Conservation (phyloP, 64 coral and sea anemone species). For the Astreopora myriophthalma region DNA sequence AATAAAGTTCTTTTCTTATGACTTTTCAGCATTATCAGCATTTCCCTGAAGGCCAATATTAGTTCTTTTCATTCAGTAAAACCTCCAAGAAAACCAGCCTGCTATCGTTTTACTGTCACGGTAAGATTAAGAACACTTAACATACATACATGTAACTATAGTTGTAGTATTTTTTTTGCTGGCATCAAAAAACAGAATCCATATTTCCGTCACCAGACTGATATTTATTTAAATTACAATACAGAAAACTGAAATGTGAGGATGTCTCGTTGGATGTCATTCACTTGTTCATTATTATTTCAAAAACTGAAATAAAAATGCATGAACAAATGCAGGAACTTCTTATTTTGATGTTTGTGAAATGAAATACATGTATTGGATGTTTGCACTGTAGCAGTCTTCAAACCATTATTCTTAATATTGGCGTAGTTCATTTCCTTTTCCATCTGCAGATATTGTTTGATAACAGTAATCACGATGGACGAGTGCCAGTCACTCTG, state of each 20-base stretch:
- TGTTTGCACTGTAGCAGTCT: too few relatives aligned
- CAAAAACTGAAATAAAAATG: too few relatives aligned
- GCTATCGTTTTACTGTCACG: constrained; percentile 21
- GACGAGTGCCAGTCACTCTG: constrained; percentile 17
- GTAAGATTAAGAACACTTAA: background rate
- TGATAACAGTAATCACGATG: constrained; percentile 59
- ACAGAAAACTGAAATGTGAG: too few relatives aligned
- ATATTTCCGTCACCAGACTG: too few relatives aligned
- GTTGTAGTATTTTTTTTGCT: background rate
- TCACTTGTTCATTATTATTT: too few relatives aligned
- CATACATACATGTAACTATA: background rate
- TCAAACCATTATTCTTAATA: too few relatives aligned
- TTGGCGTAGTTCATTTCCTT: background rate
- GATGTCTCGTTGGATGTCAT: too few relatives aligned
- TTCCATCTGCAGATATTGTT: constrained; percentile 24
- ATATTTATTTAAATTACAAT: too few relatives aligned
- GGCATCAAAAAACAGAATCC: too few relatives aligned
- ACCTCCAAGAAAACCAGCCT: background rate
- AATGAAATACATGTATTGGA: too few relatives aligned
- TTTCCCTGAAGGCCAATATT: background rate
- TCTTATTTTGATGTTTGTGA: too few relatives aligned
- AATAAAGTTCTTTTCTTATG: background rate
- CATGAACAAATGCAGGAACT: too few relatives aligned
- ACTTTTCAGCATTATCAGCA: constrained; percentile 14
- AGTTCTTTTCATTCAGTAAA: constrained; percentile 15